These are phyloP conservation scores for Oceanodroma tethys DNA, from an alignment of 2,113 vertebrate species.

Conservation along the genomic window DNA sequence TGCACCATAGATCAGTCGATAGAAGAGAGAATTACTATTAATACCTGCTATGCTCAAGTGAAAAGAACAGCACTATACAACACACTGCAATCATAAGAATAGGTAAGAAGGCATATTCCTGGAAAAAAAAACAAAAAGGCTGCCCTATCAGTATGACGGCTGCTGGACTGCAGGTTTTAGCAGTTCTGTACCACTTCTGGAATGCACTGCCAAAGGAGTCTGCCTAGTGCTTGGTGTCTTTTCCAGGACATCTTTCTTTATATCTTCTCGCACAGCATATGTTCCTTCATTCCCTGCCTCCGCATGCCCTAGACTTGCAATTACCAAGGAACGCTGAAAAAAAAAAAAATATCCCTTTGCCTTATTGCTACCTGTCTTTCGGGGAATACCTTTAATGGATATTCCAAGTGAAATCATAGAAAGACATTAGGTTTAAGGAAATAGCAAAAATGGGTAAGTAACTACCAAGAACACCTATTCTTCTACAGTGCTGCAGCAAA, in stretches of 20 bases:
- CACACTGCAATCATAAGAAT: neutral
- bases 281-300: neutral
- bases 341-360: neutral
- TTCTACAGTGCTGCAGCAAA: neutral
- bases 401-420: neutral
- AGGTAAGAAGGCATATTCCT: neutral
- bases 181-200: neutral
- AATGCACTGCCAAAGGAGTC: neutral
- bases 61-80: neutral
- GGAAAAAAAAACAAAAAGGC: neutral
- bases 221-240: neutral
- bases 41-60: neutral
- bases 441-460: neutral
- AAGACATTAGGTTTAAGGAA: neutral
- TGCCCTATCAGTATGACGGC: neutral
- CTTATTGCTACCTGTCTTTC: neutral
- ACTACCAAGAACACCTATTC: neutral
- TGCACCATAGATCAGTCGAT: neutral
- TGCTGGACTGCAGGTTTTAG: neutral
- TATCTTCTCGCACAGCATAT: neutral
- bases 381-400: neutral
- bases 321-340: neutral
- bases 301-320: neutral
- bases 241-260: neutral
- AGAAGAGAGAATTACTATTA: neutral